Evolutionary conservation across 2,888 invertebrate genomes (phyloP).

Genomic region (Conistra vaccinii): DNA sequence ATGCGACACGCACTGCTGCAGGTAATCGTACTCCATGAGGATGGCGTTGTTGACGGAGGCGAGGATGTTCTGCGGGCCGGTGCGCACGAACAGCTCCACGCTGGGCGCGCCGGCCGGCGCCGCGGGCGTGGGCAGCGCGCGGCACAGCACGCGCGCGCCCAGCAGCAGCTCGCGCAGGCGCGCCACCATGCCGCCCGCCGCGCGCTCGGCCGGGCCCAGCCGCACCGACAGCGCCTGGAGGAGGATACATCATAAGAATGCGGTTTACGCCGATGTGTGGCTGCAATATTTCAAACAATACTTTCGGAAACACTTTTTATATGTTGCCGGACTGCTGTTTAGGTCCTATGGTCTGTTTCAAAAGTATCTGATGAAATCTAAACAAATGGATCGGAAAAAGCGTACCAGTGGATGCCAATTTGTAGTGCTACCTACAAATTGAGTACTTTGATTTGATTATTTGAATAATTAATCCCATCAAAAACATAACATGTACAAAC

Average conservation of each 20-base stretch:
- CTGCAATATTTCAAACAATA: neutral
- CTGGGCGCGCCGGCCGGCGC: slow-evolving; percentile 79
- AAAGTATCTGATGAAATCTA: neutral
- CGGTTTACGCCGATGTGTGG: neutral
- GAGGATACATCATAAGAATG: neutral
- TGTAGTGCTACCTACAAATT: no score
- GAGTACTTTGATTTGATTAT: no score
- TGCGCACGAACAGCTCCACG: slow-evolving; percentile 93
- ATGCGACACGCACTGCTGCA: slow-evolving; percentile 80
- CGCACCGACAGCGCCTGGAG: slow-evolving; percentile 90
- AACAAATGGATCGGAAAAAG: neutral
- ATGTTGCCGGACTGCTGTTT: neutral
- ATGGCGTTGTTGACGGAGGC: slow-evolving; percentile 94
- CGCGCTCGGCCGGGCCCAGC: slow-evolving; percentile 90
- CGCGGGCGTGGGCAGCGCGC: slow-evolving; percentile 75
- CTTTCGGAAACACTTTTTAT: neutral
- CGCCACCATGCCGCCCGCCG: slow-evolving; percentile 87
- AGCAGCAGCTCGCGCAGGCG: slow-evolving; percentile 91
- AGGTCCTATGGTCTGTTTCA: neutral
- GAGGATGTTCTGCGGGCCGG: slow-evolving; percentile 91
- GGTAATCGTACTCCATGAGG: slow-evolving; percentile 90
- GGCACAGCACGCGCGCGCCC: slow-evolving; percentile 85
- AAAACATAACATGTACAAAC: no score
- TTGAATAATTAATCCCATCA: no score
- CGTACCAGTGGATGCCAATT: no score